Evolutionary conservation across 2,797 vertebrate genomes (phyloP).

Genomic region (Chrysocyon brachyurus): DNA sequence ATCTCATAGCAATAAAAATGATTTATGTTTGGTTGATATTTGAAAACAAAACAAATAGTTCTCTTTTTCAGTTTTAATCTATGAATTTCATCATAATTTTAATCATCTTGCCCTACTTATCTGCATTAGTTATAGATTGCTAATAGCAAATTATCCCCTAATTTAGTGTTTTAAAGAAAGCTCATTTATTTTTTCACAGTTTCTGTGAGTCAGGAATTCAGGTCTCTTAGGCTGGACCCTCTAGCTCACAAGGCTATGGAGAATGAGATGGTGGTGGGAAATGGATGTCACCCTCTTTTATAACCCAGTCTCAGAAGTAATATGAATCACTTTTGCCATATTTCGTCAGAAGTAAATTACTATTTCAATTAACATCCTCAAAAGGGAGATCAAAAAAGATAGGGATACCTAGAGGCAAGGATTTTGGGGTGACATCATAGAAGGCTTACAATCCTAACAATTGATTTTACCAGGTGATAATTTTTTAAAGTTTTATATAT

Average conservation of each 20-base stretch:
- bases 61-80: constrained; percentile 22
- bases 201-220: not conserved
- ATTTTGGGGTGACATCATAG: not conserved
- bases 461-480: not conserved
- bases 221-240: not conserved
- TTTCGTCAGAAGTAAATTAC: not conserved
- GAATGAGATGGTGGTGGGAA: too few species aligned
- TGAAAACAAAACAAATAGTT: constrained; percentile 44
- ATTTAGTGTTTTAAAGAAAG: not conserved
- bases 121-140: not conserved
- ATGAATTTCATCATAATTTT: not conserved
- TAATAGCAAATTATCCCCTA: not conserved
- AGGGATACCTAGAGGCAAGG: not conserved
- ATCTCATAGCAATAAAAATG: not conserved
- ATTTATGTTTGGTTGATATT: not conserved
- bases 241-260: not conserved
- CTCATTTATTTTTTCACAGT: not conserved
- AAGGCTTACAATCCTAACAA: not conserved
- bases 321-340: not conserved
- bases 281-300: not conserved
- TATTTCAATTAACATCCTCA: not conserved
- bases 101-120: not conserved
- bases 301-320: not conserved
- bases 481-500: not conserved
- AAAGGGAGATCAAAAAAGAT: too few species aligned